Evolutionary conservation across 53 echinoderm and acorn worm genomes (phyloP).

Genomic region (Mesocentrotus franciscanus): DNA sequence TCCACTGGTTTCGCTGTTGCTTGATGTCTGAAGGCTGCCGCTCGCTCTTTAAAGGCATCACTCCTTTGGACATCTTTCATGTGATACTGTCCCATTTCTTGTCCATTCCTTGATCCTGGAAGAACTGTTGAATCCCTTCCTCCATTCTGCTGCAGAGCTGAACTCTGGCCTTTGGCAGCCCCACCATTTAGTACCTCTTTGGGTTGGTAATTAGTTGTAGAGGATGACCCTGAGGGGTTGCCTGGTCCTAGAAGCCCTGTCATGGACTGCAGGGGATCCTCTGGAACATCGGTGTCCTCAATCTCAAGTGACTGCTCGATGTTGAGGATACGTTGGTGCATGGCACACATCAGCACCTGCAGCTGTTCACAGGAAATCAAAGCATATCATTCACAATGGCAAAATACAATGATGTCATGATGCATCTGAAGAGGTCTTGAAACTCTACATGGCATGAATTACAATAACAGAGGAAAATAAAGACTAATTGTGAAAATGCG

Average conservation of each 20-base stretch:
- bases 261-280: not conserved
- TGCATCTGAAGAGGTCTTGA: not conserved
- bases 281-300: slow-evolving; percentile 17
- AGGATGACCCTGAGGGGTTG: not conserved
- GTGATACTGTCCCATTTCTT: not conserved
- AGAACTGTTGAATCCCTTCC: not conserved
- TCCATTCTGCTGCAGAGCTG: not conserved
- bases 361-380: slow-evolving; percentile 47
- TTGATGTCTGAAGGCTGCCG: too few species aligned
- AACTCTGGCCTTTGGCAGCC: not conserved
- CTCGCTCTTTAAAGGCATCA: not conserved
- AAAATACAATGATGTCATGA: not conserved
- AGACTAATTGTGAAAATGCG: not conserved
- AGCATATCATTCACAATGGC: not conserved
- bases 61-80: not conserved
- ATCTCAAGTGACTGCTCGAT: slow-evolving; percentile 74
- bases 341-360: slow-evolving; percentile 77
- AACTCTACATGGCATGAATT: not conserved
- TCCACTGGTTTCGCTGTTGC: too few species aligned
- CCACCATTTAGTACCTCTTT: not conserved
- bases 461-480: not conserved
- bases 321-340: slow-evolving; percentile 76
- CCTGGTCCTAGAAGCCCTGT: not conserved
- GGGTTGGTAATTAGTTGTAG: not conserved
- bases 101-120: not conserved